Evolutionary conservation across 2,113 vertebrate species (phyloP).

Genomic region (Psettodes erumei): DNA sequence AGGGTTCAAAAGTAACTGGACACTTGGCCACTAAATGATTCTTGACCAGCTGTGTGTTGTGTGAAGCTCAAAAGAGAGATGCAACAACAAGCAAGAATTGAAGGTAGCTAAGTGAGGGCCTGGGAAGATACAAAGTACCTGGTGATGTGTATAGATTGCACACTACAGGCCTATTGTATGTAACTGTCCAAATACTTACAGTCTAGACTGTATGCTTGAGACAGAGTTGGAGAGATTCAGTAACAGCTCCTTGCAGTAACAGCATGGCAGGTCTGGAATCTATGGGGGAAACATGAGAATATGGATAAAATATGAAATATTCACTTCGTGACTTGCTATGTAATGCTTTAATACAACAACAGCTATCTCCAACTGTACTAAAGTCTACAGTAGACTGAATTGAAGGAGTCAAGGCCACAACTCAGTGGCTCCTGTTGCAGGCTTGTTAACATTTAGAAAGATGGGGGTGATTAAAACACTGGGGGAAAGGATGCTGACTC

Average conservation of each 20-base stretch:
- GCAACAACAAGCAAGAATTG: too few relatives aligned
- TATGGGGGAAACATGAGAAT: not conserved
- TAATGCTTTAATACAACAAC: not conserved
- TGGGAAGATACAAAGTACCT: too few relatives aligned
- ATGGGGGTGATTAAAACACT: slow-evolving; percentile 3
- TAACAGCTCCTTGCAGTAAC: not conserved
- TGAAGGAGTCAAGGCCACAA: not conserved
- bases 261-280: not conserved
- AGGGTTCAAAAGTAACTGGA: not conserved
- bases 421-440: not conserved
- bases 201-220: not conserved
- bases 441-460: not conserved
- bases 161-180: too few relatives aligned
- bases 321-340: not conserved
- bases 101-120: too few relatives aligned
- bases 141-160: too few relatives aligned
- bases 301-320: not conserved
- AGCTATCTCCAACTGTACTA: not conserved
- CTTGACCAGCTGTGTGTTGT: not conserved
- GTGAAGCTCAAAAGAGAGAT: too few relatives aligned
- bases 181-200: not conserved
- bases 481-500: slow-evolving; percentile 30
- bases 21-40: not conserved
- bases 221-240: not conserved
- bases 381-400: not conserved